Percentiles rank a stretch among this genome's conserved stretches.
These are phyloP conservation scores for Neomonachus schauinslandi DNA, from an alignment of 2,113 vertebrate species.

Conservation along the genomic window DNA sequence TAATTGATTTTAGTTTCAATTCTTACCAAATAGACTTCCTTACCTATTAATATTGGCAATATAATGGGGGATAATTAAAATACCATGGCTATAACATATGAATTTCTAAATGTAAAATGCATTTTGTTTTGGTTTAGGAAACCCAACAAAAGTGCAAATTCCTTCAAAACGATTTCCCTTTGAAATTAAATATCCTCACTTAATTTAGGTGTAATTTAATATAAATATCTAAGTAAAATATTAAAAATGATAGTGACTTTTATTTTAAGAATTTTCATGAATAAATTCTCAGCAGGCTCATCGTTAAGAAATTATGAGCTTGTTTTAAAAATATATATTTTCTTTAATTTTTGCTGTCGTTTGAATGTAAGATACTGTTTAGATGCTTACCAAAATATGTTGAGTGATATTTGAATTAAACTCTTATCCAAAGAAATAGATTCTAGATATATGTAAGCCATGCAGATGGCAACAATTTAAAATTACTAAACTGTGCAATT, in stretches of 20 bases:
- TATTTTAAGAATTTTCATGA: neutral
- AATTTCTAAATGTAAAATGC: neutral
- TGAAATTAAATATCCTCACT: neutral
- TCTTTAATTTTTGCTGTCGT: neutral
- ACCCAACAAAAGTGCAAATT: neutral
- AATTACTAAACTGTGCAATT: neutral
- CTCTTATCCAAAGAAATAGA: neutral
- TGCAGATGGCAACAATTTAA: neutral
- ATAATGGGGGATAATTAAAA: slow-evolving; percentile 2
- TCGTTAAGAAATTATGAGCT: neutral
- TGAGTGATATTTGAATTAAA: slow-evolving; percentile 32
- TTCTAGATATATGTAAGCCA: neutral
- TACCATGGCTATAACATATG: neutral
- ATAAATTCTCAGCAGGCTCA: neutral
- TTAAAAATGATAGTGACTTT: neutral
- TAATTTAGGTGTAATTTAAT: neutral
- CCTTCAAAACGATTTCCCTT: neutral
- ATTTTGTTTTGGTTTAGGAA: neutral
- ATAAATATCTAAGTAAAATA: slow-evolving; percentile 12
- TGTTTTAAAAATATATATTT: neutral
- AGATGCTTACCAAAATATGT: neutral
- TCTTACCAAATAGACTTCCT: neutral
- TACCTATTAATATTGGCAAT: neutral
- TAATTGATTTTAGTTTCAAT: slow-evolving; percentile 2
- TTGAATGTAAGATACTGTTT: slow-evolving; percentile 7